Evolutionary conservation across 37 sponge, comb jelly and placozoan genomes (phyloP).

Genomic region (Beroe ovata): DNA sequence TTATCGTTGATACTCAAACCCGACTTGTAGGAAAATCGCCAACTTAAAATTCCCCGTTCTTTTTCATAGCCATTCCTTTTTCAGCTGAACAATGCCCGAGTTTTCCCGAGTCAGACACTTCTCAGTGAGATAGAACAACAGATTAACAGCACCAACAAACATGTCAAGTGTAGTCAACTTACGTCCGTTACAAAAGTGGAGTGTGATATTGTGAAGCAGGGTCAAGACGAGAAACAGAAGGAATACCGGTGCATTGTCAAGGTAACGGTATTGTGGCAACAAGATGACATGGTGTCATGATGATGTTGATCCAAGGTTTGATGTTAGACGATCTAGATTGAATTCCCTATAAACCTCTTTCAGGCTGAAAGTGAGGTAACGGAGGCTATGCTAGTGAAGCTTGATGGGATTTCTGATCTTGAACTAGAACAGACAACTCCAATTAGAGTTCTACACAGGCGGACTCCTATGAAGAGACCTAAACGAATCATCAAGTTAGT

Average conservation of each 20-base stretch:
- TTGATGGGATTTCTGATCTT: neutral
- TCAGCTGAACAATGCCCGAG: constrained; percentile 41
- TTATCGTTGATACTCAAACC: too few species aligned
- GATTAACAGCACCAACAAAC: constrained; percentile 70
- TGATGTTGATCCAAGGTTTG: too few species aligned
- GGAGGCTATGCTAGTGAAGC: neutral
- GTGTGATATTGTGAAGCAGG: constrained; percentile 75
- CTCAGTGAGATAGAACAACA: constrained; percentile 64
- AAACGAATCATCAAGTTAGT: constrained; percentile 11
- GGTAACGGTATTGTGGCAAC: too few species aligned
- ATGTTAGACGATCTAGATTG: too few species aligned
- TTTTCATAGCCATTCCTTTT: too few species aligned
- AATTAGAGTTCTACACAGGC: constrained; percentile 89
- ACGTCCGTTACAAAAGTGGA: constrained; percentile 69
- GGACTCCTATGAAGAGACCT: constrained; percentile 75
- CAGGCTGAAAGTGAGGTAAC: neutral
- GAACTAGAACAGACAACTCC: constrained; percentile 83
- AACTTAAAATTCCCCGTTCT: too few species aligned
- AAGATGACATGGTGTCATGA: too few species aligned
- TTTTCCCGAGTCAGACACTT: constrained; percentile 8
- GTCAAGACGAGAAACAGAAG: constrained; percentile 89
- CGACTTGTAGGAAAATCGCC: too few species aligned
- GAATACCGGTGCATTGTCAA: constrained; percentile 71
- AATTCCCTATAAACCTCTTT: too few species aligned
- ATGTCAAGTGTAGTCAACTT: constrained; percentile 68